Conservation (phyloP, 64 coral and sea anemone species). For the Anthopleura sola region DNA sequence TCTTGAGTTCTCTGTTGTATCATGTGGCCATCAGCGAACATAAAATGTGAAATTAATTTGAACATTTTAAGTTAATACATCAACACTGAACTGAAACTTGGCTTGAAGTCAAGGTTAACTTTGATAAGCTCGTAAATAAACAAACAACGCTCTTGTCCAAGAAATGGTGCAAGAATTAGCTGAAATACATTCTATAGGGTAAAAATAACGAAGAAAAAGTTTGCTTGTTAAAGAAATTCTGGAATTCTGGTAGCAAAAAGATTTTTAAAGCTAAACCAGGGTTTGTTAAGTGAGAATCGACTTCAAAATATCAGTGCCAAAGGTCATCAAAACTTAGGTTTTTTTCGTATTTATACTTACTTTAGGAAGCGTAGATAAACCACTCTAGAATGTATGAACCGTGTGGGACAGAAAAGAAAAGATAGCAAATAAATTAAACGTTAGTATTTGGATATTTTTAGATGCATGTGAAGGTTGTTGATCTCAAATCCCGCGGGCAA, state of each 20-base stretch:
- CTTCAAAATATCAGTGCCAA: background rate
- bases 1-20: background rate
- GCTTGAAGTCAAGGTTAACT: background rate
- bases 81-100: background rate
- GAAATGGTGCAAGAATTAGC: background rate
- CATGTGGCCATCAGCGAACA: background rate
- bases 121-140: background rate
- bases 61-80: background rate
- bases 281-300: background rate
- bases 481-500: slow-evolving; percentile 29
- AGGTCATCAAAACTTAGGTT: background rate
- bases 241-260: background rate
- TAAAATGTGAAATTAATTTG: background rate
- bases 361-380: background rate
- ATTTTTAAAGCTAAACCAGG: background rate
- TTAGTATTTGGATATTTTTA: background rate
- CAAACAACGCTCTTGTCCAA: background rate
- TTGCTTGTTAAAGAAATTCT: background rate
- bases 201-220: background rate
- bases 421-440: background rate
- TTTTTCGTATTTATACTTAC: background rate
- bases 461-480: background rate
- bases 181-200: background rate
- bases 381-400: background rate
- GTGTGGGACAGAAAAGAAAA: background rate